phyloP scores from a whole-genome alignment of 2,113 vertebrate species.

The Ammodramus savannarum region DNA sequence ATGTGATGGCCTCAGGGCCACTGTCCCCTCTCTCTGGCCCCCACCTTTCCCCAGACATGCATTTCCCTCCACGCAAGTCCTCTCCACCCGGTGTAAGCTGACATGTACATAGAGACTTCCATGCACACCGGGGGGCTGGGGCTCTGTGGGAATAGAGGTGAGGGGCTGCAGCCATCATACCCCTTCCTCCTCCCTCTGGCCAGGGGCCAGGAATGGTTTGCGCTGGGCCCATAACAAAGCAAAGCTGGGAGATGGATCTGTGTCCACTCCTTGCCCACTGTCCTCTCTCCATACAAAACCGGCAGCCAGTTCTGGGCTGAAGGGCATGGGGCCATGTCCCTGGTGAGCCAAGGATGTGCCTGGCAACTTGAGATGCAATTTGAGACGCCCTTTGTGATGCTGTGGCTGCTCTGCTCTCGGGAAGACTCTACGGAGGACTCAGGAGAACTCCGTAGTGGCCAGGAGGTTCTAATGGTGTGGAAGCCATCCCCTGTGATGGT shows the following conservation, averaged over 20 bases:
- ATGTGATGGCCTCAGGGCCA: conserved; percentile 69
- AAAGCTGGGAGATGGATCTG: not conserved
- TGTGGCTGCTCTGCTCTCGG: not conserved
- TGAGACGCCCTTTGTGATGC: not conserved
- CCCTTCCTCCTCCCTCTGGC: not conserved
- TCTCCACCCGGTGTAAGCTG: conserved; percentile 52
- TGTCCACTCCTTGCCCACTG: accelerated
- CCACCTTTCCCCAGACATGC: not conserved
- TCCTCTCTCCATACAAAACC: not conserved
- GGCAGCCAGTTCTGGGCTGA: not conserved
- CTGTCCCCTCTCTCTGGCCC: not conserved
- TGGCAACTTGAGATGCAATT: not conserved
- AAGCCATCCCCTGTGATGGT: not conserved
- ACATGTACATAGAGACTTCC: conserved; percentile 78
- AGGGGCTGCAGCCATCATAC: not conserved
- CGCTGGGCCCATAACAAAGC: conserved; percentile 47
- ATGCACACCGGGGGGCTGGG: not conserved
- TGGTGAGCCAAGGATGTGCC: not conserved
- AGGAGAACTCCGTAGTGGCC: accelerated
- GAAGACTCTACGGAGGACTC: accelerated
- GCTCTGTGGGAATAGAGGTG: not conserved
- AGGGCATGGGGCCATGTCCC: not conserved
- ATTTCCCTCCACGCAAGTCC: not conserved
- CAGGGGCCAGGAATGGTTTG: conserved; percentile 58
- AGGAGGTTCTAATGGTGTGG: not conserved